Percentiles rank a stretch among this genome's conserved stretches.
Evolutionary conservation across 2,797 vertebrate genomes (phyloP).

Genomic region (Galagoides demidoff): DNA sequence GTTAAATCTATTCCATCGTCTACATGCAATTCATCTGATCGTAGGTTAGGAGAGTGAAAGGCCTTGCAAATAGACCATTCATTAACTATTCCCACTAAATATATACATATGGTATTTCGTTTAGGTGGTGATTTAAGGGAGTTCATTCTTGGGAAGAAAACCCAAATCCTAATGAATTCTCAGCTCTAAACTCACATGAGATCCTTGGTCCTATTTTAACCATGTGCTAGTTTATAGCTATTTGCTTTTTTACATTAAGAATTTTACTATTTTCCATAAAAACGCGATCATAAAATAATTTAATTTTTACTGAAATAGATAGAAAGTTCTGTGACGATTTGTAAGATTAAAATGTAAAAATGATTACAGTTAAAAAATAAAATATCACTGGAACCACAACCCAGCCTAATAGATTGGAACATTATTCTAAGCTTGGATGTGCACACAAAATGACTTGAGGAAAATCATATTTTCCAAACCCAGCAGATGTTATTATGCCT

Average conservation of each 20-base stretch:
- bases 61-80: background rate
- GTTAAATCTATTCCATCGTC: background rate
- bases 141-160: background rate
- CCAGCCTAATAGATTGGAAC: conserved; percentile 63
- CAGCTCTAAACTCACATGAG: background rate
- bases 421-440: conserved; percentile 67
- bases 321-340: background rate
- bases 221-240: background rate
- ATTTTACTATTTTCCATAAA: conserved; percentile 19
- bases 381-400: conserved; percentile 46
- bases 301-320: conserved; percentile 50
- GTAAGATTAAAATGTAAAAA: conserved; percentile 36
- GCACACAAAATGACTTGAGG: conserved; percentile 53
- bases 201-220: background rate
- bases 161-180: background rate
- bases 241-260: background rate
- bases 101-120: background rate
- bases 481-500: conserved; percentile 73
- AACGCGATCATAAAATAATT: conserved; percentile 24
- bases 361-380: conserved; percentile 65
- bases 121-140: background rate
- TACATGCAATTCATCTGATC: background rate
- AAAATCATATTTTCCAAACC: conserved; percentile 75
- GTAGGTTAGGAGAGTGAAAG: background rate
- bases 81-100: background rate